Conservation (phyloP, 2,888 invertebrate species). For the Cryptocephalus moraei region DNA sequence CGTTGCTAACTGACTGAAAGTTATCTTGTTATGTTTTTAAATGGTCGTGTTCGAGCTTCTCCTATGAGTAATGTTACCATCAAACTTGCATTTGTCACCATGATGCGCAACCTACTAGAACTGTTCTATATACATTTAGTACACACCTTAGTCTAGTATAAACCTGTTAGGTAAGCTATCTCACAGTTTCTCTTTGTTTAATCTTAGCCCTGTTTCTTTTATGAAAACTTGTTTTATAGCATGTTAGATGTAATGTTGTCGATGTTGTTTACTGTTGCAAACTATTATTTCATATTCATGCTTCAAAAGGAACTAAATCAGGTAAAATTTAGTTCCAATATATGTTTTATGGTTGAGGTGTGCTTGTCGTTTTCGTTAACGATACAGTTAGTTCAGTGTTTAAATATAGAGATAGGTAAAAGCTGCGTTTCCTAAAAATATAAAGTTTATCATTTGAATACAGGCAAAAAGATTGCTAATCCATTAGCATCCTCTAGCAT, state of each 20-base stretch:
- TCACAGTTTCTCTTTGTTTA: background rate
- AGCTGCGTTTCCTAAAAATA: too few relatives aligned
- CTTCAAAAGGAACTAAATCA: slow-evolving; percentile 41
- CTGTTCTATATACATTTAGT: background rate
- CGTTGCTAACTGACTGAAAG: too few relatives aligned
- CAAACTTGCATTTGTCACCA: background rate
- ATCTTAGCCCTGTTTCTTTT: background rate
- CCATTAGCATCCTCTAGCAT: too few relatives aligned
- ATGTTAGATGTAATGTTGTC: slow-evolving; percentile 17
- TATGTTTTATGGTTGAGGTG: slow-evolving; percentile 6
- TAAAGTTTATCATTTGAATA: too few relatives aligned
- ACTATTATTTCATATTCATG: slow-evolving; percentile 38
- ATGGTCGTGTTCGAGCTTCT: too few relatives aligned
- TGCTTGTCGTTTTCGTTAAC: slow-evolving; percentile 5
- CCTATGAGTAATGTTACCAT: too few relatives aligned
- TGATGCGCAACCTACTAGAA: too few relatives aligned
- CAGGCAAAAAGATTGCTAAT: too few relatives aligned
- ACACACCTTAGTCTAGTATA: slow-evolving; percentile 3
- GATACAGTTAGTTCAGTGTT: slow-evolving; percentile 1
- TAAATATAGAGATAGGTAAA: too few relatives aligned
- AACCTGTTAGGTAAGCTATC: background rate
- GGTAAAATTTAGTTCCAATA: slow-evolving; percentile 38
- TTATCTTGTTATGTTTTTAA: too few relatives aligned
- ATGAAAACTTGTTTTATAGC: slow-evolving; percentile 6
- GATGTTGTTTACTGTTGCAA: slow-evolving; percentile 38